Percentiles rank a stretch among this genome's conserved stretches.
Evolutionary conservation across 1,140 invertebrate species (phyloP).

Genomic region (Lepidostoma basale): DNA sequence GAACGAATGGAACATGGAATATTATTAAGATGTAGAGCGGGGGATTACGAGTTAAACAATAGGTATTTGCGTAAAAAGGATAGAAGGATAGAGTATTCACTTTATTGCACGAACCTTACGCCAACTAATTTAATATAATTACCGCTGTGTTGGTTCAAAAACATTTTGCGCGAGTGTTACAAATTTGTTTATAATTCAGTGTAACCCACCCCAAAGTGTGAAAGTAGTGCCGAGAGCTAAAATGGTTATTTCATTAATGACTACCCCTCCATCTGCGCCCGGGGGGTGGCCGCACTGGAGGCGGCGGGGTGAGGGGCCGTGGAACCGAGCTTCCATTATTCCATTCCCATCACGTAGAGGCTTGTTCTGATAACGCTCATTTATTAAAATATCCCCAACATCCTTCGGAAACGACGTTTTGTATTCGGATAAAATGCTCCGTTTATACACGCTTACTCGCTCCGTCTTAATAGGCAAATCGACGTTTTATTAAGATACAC

Average conservation of each 20-base stretch:
- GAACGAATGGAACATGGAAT: too few relatives aligned
- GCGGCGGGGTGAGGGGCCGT: background rate
- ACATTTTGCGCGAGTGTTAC: background rate
- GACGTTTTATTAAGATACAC: too few relatives aligned
- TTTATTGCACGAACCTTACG: too few relatives aligned
- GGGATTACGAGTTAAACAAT: too few relatives aligned
- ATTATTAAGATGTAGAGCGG: too few relatives aligned
- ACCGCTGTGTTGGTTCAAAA: too few relatives aligned
- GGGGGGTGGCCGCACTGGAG: background rate
- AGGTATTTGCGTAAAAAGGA: too few relatives aligned
- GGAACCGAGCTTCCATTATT: constrained; percentile 9
- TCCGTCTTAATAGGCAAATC: background rate
- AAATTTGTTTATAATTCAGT: constrained; percentile 25
- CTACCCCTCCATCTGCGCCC: background rate
- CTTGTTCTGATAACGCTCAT: constrained; percentile 26
- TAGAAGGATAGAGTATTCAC: too few relatives aligned
- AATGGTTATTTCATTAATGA: constrained; percentile 26
- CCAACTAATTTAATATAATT: too few relatives aligned
- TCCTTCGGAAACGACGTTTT: constrained; percentile 1
- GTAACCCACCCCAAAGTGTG: background rate
- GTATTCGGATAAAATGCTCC: constrained; percentile 5
- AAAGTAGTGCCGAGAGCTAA: constrained; percentile 8
- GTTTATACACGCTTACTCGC: background rate
- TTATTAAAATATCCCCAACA: constrained; percentile 16
- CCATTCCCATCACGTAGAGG: constrained; percentile 14